Percentiles rank a stretch among this genome's conserved stretches.
These are phyloP conservation scores for Romanogobio albipinnatus DNA, from an alignment of 2,113 vertebrate genomes.

Conservation along the genomic window DNA sequence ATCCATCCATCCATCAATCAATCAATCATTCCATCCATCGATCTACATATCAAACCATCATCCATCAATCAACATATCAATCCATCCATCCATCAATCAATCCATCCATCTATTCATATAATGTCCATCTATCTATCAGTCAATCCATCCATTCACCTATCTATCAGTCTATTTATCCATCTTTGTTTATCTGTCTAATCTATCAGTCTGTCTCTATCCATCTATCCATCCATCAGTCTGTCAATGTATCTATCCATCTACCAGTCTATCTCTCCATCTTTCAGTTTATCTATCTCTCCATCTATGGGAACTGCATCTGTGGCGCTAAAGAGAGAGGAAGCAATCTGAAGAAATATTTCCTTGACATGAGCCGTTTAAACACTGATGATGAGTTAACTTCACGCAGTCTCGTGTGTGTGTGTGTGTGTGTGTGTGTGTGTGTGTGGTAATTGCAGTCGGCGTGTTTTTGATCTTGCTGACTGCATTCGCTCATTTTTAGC, in stretches of 20 bases:
- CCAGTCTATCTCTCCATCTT: neutral
- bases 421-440: neutral
- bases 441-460: conserved; percentile 63
- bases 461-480: conserved; percentile 51
- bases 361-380: neutral
- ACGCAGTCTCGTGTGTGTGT: neutral
- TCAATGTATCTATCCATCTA: neutral
- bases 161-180: no score
- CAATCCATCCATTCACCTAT: no score
- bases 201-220: no score
- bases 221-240: no score
- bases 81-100: no score
- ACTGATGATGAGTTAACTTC: neutral
- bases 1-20: no score
- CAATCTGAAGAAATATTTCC: neutral
- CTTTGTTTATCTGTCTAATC: neutral
- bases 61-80: no score
- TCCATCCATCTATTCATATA: no score
- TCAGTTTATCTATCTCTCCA: neutral
- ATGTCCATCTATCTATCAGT: no score
- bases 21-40: no score
- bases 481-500: conserved; percentile 54
- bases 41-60: no score
- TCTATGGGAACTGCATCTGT: neutral
- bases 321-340: neutral